Conservation (phyloP, 2,888 invertebrate species). For the Amphipyra berbera region DNA sequence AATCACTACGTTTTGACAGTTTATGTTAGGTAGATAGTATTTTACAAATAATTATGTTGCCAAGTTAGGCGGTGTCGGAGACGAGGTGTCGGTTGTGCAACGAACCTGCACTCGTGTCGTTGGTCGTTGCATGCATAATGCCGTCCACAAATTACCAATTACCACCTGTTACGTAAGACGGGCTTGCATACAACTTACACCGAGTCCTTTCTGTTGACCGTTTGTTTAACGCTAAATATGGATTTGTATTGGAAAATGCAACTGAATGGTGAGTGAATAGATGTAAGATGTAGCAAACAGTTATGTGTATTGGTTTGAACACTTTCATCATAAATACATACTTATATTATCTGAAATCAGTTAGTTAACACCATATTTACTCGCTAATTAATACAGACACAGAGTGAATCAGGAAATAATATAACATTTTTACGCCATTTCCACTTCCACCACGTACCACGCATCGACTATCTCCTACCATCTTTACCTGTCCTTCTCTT, state of each 20-base stretch:
- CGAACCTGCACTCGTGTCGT: conserved; percentile 41
- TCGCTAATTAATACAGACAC: too few species aligned
- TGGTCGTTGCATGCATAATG: conserved; percentile 55
- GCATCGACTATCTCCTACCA: conserved; percentile 14
- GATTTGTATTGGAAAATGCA: conserved; percentile 38
- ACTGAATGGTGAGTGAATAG: conserved; percentile 20
- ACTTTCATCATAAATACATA: conserved; percentile 8
- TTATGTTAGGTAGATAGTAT: conserved; percentile 39
- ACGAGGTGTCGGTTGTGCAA: conserved; percentile 57
- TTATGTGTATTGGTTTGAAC: conserved; percentile 8
- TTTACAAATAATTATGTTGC: conserved; percentile 45
- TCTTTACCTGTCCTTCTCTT: conserved; percentile 30
- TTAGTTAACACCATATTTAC: too few species aligned
- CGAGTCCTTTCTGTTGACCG: conserved; percentile 38
- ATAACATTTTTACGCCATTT: not conserved
- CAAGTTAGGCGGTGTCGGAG: conserved; percentile 30
- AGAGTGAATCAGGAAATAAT: not conserved
- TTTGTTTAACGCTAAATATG: conserved; percentile 28
- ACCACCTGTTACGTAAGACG: conserved; percentile 54
- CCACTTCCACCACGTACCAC: conserved; percentile 2
- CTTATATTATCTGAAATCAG: not conserved
- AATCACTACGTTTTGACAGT: conserved; percentile 46
- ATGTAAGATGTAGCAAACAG: not conserved
- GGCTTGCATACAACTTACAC: conserved; percentile 41
- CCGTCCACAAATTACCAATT: conserved; percentile 61